phyloP scores from a whole-genome alignment of 2,113 vertebrate genomes.

The Grammomys dolichurus region DNA sequence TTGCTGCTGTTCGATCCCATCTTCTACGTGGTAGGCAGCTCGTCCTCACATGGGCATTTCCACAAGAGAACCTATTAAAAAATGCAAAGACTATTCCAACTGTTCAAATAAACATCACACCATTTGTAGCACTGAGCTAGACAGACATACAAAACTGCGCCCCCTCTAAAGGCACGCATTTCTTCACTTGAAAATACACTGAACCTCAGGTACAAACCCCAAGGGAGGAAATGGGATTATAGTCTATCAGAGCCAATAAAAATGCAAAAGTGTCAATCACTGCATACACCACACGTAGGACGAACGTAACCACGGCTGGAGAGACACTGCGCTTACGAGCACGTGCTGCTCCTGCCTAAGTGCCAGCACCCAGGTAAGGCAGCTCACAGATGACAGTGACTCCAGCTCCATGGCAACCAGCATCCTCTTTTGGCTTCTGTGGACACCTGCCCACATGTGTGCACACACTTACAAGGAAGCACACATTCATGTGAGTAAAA shows the following conservation, averaged over 20 bases:
- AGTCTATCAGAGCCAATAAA: neutral
- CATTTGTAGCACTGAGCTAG: neutral
- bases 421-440: neutral
- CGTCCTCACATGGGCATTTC: slow-evolving; percentile 87
- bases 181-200: neutral
- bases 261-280: neutral
- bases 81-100: neutral
- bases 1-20: slow-evolving; percentile 99
- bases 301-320: neutral
- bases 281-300: neutral
- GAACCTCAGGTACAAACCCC: slow-evolving; percentile 4
- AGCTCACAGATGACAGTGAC: neutral
- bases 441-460: neutral
- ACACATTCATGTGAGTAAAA: neutral
- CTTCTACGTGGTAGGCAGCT: slow-evolving; percentile 68
- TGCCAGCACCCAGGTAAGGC: neutral
- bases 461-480: neutral
- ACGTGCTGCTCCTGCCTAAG: neutral
- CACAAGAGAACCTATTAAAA: slow-evolving; percentile 65
- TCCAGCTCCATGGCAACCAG: neutral
- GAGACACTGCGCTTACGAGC: neutral
- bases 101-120: slow-evolving; percentile 13
- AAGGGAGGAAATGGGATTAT: neutral
- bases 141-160: neutral
- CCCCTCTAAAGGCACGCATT: neutral